phyloP scores from a whole-genome alignment of 2,113 vertebrate species.

The Pogonocichla stellata region DNA sequence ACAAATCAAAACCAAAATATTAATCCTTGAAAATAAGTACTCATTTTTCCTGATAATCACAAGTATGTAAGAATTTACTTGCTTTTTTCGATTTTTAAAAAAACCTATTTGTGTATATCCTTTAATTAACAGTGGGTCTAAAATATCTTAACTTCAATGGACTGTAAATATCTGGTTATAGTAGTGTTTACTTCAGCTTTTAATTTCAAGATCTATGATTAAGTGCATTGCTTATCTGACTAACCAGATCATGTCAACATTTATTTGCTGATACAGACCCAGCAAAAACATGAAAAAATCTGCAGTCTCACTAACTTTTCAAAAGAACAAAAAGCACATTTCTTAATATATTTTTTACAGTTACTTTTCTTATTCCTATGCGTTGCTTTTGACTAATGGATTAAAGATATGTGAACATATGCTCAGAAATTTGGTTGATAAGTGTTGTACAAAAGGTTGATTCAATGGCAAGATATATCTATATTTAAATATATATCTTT shows the following conservation, averaged over 20 bases:
- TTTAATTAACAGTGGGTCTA: not conserved
- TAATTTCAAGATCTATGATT: not conserved
- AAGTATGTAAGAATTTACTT: not conserved
- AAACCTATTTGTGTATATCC: fast-evolving
- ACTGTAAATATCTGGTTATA: not conserved
- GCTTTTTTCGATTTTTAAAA: fast-evolving
- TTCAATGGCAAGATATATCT: not conserved
- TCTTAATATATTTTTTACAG: not conserved
- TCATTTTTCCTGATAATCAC: not conserved
- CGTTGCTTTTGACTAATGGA: not conserved
- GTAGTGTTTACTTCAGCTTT: not conserved
- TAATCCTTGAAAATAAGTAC: not conserved
- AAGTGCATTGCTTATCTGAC: not conserved
- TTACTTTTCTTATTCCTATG: not conserved
- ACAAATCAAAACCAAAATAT: not conserved
- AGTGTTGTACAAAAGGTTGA: not conserved
- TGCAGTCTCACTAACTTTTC: not conserved
- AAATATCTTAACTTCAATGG: not conserved
- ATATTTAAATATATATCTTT: not conserved
- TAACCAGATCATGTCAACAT: not conserved
- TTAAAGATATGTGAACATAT: not conserved
- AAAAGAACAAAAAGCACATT: not conserved
- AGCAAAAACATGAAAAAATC: not conserved
- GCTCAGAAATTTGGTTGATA: not conserved
- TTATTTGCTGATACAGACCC: not conserved